Evolutionary conservation across 2,113 vertebrate genomes (phyloP).

Genomic region (Ginglymostoma cirratum): DNA sequence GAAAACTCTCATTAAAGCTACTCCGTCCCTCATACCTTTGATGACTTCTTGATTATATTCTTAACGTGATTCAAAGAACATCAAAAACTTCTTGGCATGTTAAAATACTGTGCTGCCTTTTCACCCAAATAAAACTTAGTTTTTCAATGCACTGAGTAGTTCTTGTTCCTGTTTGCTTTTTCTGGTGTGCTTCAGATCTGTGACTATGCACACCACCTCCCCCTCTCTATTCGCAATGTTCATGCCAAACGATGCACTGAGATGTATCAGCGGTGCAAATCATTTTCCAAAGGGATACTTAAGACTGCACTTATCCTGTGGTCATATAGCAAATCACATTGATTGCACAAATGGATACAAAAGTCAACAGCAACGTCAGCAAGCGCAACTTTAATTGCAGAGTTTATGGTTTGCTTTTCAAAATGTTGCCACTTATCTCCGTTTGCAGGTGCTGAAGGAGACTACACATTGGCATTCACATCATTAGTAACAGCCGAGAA

Average conservation of each 20-base stretch:
- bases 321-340: not conserved
- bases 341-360: not conserved
- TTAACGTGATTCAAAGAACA: not conserved
- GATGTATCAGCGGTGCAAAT: not conserved
- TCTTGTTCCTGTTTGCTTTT: not conserved
- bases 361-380: not conserved
- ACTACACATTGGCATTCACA: not conserved
- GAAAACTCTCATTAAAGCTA: not conserved
- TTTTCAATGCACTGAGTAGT: not conserved
- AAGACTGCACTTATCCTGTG: not conserved
- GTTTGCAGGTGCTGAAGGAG: not conserved
- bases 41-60: not conserved
- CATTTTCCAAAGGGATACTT: conserved; percentile 1
- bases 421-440: not conserved
- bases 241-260: not conserved
- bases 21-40: not conserved
- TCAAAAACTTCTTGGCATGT: not conserved
- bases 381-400: not conserved
- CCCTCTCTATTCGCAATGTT: not conserved
- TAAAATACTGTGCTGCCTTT: not conserved
- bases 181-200: not conserved
- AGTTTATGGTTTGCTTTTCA: not conserved
- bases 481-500: not conserved
- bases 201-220: not conserved
- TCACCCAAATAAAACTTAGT: not conserved